Conservation (phyloP, 2,797 vertebrate genomes). For the Brachymystax lenok region DNA sequence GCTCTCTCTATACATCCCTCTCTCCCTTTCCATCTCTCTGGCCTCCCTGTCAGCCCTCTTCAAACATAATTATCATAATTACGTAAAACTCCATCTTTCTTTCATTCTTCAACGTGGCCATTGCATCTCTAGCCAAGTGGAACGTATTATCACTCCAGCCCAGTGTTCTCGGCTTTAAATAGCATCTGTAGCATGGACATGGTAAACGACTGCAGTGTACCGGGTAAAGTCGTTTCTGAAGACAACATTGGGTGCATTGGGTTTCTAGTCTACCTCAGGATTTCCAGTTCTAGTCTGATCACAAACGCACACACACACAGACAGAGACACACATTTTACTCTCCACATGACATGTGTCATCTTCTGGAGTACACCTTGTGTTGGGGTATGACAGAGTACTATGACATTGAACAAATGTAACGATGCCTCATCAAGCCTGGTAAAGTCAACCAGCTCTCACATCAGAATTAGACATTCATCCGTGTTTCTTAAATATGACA, state of each 20-base stretch:
- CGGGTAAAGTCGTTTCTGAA: neutral
- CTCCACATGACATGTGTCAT: neutral
- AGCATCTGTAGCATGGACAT: conserved; percentile 1
- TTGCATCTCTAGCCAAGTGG: conserved; percentile 81
- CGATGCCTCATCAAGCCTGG: conserved; percentile 29
- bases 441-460: no score
- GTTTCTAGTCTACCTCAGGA: neutral
- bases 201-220: neutral
- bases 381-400: no score
- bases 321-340: conserved; percentile 11
- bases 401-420: conserved; percentile 17
- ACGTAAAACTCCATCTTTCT: conserved; percentile 67
- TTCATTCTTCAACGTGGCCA: conserved; percentile 69
- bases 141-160: conserved; percentile 36
- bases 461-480: no score
- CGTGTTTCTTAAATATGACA: no score
- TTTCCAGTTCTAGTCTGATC: neutral
- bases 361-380: no score
- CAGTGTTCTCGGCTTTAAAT: conserved; percentile 35
- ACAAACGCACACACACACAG: conserved; percentile 21
- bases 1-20: neutral
- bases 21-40: conserved; percentile 16
- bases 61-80: conserved; percentile 87
- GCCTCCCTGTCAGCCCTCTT: conserved; percentile 71
- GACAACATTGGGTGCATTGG: neutral